These are phyloP conservation scores for Taenaris catops DNA, from an alignment of 2,888 invertebrate genomes.

Conservation along the genomic window DNA sequence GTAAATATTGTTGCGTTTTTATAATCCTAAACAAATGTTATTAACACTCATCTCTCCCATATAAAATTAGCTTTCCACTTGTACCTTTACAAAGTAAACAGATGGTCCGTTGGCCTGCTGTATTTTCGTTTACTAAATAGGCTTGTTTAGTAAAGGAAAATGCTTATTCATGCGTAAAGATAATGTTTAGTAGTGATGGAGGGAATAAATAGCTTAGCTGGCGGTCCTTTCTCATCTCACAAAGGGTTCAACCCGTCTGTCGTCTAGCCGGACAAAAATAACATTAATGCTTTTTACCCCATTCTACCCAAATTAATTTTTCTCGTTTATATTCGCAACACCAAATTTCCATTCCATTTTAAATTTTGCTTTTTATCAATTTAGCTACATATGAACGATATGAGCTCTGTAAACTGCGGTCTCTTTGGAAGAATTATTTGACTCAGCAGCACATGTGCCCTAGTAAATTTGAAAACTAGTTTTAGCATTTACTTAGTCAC, in stretches of 20 bases:
- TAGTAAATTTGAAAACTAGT: no score
- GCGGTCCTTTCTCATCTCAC: slow-evolving; percentile 9
- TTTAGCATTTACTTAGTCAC: no score
- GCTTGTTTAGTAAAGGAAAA: slow-evolving; percentile 5
- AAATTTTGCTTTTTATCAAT: slow-evolving; percentile 4
- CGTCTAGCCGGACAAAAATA: slow-evolving; percentile 10
- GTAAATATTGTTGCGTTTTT: no score
- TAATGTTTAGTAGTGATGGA: slow-evolving; percentile 12
- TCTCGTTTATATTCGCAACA: slow-evolving; percentile 13
- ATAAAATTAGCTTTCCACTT: no score
- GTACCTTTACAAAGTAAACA: no score
- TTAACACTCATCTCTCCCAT: no score
- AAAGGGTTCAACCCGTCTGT: slow-evolving; percentile 7
- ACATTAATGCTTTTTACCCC: slow-evolving; percentile 11
- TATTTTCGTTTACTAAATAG: no score
- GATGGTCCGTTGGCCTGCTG: no score
- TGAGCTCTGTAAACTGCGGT: no score
- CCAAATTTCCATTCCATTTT: slow-evolving; percentile 1
- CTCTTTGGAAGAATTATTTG: no score
- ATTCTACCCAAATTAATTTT: slow-evolving; percentile 11
- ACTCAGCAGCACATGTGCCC: no score
- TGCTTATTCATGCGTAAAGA: slow-evolving; percentile 11
- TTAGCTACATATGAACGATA: neutral
- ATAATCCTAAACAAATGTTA: no score
- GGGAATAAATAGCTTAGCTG: slow-evolving; percentile 13